A percentile compares a stretch with the other conserved stretches of the same genome.
Evolutionary conservation across 2,797 vertebrate genomes (phyloP).

Genomic region (Mico argentatus): DNA sequence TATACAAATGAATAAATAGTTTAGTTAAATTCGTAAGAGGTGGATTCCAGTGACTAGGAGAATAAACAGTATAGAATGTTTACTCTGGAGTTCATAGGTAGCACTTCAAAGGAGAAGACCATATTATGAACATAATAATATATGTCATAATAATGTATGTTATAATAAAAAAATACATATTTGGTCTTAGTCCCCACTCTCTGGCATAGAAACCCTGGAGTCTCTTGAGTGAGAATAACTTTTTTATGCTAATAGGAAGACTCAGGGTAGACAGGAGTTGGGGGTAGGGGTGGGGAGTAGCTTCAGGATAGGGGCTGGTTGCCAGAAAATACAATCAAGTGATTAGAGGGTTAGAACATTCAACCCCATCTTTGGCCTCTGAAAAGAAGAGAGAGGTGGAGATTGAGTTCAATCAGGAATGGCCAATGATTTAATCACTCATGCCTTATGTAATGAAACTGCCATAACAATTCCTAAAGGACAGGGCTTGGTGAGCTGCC

Average conservation of each 20-base stretch:
- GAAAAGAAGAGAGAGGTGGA: not conserved
- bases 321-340: not conserved
- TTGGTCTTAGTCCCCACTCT: not conserved
- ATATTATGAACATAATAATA: not conserved
- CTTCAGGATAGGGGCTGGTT: not conserved
- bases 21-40: not conserved
- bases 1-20: not conserved
- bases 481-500: not conserved
- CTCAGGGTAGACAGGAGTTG: not conserved
- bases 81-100: not conserved
- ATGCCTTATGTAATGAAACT: not conserved
- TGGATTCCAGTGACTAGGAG: not conserved
- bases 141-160: too few relatives aligned
- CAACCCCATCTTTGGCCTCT: not conserved
- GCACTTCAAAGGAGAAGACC: not conserved
- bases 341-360: not conserved
- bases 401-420: not conserved
- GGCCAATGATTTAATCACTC: not conserved
- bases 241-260: not conserved
- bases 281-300: rapidly evolving
- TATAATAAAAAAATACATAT: not conserved
- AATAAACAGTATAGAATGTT: not conserved
- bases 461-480: not conserved
- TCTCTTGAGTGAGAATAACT: not conserved
- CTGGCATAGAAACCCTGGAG: not conserved